These are phyloP conservation scores for Macroramphosus scolopax DNA, from an alignment of 2,797 vertebrate species.

Conservation along the genomic window DNA sequence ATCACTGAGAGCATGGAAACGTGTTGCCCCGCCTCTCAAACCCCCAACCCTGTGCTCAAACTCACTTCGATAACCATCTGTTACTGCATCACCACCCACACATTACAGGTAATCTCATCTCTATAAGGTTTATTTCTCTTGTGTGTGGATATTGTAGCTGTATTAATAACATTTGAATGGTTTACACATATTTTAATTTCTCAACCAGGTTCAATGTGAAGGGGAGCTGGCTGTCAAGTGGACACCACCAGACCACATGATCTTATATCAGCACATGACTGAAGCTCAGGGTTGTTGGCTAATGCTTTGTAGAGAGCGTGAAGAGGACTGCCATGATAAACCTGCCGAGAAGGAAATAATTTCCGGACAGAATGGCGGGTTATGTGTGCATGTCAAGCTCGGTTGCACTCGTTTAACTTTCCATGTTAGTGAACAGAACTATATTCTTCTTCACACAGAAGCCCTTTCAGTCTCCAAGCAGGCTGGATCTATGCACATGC, in stretches of 20 bases:
- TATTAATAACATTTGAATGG: neutral
- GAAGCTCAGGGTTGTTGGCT: slow-evolving; percentile 81
- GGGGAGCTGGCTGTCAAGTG: slow-evolving; percentile 83
- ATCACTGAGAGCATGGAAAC: slow-evolving; percentile 89
- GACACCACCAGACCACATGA: slow-evolving; percentile 93
- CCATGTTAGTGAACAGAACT: slow-evolving; percentile 84
- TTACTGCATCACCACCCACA: slow-evolving; percentile 84
- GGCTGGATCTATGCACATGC: slow-evolving; percentile 71
- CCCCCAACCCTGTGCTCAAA: slow-evolving; percentile 77
- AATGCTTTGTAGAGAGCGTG: slow-evolving; percentile 61
- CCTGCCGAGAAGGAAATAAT: slow-evolving; percentile 1
- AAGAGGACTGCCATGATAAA: slow-evolving; percentile 3
- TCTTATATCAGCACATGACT: slow-evolving; percentile 87
- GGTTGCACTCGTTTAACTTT: slow-evolving; percentile 79
- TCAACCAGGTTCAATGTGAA: slow-evolving; percentile 76
- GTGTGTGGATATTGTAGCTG: slow-evolving; percentile 1
- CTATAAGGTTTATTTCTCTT: neutral
- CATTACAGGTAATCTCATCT: slow-evolving; percentile 82
- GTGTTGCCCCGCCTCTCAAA: slow-evolving; percentile 84
- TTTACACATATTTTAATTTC: neutral
- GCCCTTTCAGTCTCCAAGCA: slow-evolving; percentile 79
- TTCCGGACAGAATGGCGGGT: slow-evolving; percentile 49
- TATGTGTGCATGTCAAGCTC: slow-evolving; percentile 82
- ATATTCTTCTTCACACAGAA: slow-evolving; percentile 82
- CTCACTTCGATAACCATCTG: slow-evolving; percentile 81